These are phyloP conservation scores for Donacobius atricapilla DNA, from an alignment of 2,113 vertebrate species.

Conservation along the genomic window DNA sequence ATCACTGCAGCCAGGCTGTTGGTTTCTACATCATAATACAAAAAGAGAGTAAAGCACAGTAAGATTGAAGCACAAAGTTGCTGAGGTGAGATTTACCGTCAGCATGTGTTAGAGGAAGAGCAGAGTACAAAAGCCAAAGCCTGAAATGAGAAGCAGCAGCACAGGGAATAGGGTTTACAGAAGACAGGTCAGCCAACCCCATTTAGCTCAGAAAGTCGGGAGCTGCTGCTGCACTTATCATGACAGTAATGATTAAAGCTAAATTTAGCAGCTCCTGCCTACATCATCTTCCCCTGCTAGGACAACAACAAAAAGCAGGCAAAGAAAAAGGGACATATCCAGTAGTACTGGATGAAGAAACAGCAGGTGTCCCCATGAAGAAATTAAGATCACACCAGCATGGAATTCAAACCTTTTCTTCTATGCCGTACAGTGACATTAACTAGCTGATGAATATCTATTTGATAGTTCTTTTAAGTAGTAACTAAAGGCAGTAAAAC, in stretches of 20 bases:
- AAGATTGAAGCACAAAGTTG: neutral
- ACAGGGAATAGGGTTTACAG: neutral
- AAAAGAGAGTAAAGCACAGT: neutral
- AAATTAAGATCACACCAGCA: neutral
- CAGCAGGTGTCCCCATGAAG: neutral
- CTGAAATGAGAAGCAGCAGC: neutral
- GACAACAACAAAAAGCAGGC: neutral
- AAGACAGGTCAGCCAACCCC: neutral
- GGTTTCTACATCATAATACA: neutral
- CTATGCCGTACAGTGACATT: neutral
- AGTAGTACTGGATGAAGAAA: neutral
- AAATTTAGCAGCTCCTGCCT: conserved; percentile 11
- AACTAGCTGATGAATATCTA: neutral
- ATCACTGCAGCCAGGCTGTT: neutral
- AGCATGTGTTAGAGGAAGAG: neutral
- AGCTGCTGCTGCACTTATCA: neutral
- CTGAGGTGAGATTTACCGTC: neutral
- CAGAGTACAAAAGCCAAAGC: neutral
- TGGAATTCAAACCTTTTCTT: neutral
- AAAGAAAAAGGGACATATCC: neutral
- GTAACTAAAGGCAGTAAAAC: neutral
- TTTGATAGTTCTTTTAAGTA: neutral
- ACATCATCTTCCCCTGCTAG: neutral
- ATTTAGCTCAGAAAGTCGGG: neutral
- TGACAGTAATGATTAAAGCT: neutral